phyloP scores from a whole-genome alignment of 2,888 invertebrate genomes.

The Dryobotodes eremita region DNA sequence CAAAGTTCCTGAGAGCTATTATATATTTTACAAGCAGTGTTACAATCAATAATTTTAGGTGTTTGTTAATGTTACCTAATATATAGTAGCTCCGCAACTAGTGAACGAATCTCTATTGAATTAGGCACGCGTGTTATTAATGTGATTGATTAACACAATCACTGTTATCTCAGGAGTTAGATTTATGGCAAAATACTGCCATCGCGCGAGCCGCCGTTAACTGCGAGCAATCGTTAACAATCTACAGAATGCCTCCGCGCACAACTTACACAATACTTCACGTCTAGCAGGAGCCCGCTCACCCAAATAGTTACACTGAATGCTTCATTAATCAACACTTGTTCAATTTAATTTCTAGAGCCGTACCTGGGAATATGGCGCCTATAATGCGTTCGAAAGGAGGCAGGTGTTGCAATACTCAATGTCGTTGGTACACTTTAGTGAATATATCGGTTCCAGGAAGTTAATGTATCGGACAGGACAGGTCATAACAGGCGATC shows the following conservation, averaged over 20 bases:
- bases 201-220: constrained; percentile 12
- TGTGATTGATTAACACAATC: constrained; percentile 43
- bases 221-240: constrained; percentile 17
- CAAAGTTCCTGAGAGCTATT: background rate
- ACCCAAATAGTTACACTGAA: constrained; percentile 46
- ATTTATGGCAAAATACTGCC: constrained; percentile 30
- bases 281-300: constrained; percentile 42
- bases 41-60: constrained; percentile 23
- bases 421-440: constrained; percentile 59
- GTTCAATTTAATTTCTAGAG: constrained; percentile 48
- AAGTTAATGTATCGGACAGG: constrained; percentile 73
- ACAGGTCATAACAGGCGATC: constrained; percentile 67
- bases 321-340: constrained; percentile 60
- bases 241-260: constrained; percentile 31
- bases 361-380: constrained; percentile 44
- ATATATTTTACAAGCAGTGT: background rate
- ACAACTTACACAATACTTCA: constrained; percentile 50
- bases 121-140: constrained; percentile 47
- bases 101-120: constrained; percentile 36
- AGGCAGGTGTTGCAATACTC: constrained; percentile 53
- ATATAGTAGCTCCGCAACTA: constrained; percentile 33
- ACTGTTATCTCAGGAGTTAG: constrained; percentile 22
- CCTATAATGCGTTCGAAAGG: constrained; percentile 58
- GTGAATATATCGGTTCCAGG: constrained; percentile 66
- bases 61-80: constrained; percentile 45